Evolutionary conservation across 2,113 vertebrate genomes (phyloP).

Genomic region (Anolis sagrei): DNA sequence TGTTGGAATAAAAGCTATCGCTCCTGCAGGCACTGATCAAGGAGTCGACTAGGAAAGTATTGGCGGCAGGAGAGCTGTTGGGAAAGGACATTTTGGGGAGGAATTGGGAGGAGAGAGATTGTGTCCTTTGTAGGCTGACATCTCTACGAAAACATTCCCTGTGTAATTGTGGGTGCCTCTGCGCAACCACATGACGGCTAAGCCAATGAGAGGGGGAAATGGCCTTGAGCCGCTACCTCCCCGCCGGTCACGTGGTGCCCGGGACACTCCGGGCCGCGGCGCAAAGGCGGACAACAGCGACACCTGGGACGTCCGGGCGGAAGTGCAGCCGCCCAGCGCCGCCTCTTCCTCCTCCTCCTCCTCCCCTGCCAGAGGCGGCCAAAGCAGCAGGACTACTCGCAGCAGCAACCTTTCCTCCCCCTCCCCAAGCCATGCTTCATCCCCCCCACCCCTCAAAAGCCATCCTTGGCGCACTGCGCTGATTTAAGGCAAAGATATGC

Average conservation of each 20-base stretch:
- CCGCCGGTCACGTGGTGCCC: constrained; percentile 81
- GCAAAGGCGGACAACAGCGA: constrained; percentile 92
- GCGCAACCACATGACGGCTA: constrained; percentile 96
- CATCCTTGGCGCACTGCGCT: constrained; percentile 56
- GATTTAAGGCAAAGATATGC: constrained; percentile 32
- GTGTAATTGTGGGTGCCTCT: constrained; percentile 96
- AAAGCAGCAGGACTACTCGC: too few species aligned
- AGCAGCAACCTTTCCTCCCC: not conserved
- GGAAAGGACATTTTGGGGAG: constrained; percentile 99
- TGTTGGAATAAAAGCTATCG: constrained; percentile 98
- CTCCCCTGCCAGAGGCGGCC: not conserved
- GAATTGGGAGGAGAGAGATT: constrained; percentile 94
- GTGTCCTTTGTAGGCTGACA: constrained; percentile 99
- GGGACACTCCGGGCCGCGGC: constrained; percentile 74
- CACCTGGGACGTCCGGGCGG: constrained; percentile 82
- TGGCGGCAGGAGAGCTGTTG: constrained; percentile 98
- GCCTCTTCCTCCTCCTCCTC: not conserved
- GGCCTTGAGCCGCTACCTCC: constrained; percentile 94
- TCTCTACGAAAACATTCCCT: constrained; percentile 99
- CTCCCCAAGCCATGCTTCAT: too few species aligned
- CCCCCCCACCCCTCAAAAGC: not conserved
- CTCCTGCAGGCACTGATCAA: constrained; percentile 97
- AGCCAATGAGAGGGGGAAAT: constrained; percentile 99
- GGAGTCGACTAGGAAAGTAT: constrained; percentile 98
- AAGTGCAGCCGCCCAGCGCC: constrained; percentile 48